phyloP scores from a whole-genome alignment of 2,113 vertebrate species.

The Vanacampus margaritifer region DNA sequence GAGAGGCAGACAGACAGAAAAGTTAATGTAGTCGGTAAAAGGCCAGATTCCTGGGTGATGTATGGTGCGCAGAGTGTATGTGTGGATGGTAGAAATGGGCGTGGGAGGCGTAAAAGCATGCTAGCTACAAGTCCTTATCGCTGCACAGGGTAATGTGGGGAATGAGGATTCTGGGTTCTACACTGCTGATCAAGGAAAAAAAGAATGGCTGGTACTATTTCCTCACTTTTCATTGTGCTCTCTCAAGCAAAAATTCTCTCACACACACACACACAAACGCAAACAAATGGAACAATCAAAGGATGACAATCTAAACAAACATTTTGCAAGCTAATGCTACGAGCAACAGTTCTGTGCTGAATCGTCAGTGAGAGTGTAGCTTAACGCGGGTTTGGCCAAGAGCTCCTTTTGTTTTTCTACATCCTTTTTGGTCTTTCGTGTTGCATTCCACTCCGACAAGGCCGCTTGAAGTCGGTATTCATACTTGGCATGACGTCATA shows the following conservation, averaged over 20 bases:
- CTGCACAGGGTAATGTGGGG: constrained; percentile 61
- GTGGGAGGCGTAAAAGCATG: constrained; percentile 55
- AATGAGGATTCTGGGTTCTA: constrained; percentile 62
- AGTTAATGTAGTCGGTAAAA: constrained; percentile 57
- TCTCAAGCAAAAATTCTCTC: constrained; percentile 3
- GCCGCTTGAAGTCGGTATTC: neutral
- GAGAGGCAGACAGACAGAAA: constrained; percentile 47
- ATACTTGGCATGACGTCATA: neutral
- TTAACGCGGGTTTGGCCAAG: constrained; percentile 9
- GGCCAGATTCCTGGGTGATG: constrained; percentile 58
- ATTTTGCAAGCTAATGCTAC: constrained; percentile 24
- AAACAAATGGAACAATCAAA: constrained; percentile 15
- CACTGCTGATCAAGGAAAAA: constrained; percentile 56
- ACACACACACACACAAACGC: constrained; percentile 6
- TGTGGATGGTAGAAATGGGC: constrained; percentile 37
- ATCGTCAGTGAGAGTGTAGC: constrained; percentile 15
- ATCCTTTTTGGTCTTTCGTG: neutral
- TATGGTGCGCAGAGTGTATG: constrained; percentile 34
- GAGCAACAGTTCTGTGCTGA: constrained; percentile 14
- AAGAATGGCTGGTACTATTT: constrained; percentile 23
- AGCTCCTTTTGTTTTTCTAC: constrained; percentile 9
- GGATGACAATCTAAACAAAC: constrained; percentile 34
- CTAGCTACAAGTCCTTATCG: constrained; percentile 58
- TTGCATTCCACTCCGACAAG: neutral
- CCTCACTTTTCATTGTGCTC: constrained; percentile 4